A percentile compares a stretch with the other conserved stretches of the same genome.
phyloP scores from a whole-genome alignment of 1,140 invertebrate genomes.

The Zelostemma sp. region DNA sequence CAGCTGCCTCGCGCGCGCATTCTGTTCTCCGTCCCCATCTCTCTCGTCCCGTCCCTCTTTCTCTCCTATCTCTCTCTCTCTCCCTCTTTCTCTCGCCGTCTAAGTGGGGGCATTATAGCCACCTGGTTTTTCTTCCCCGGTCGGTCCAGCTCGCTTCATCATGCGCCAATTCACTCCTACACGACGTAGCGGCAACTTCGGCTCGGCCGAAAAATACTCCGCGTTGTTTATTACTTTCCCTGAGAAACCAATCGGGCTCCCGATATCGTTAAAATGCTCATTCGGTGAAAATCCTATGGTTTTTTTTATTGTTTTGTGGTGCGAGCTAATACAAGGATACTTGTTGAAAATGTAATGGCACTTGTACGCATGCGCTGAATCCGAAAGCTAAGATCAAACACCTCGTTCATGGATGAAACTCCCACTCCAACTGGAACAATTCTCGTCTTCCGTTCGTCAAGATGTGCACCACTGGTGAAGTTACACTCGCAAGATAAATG shows the following conservation, averaged over 20 bases:
- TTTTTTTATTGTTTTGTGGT: background rate
- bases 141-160: conserved; percentile 45
- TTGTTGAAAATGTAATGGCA: background rate
- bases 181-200: conserved; percentile 48
- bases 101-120: conserved; percentile 49
- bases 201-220: conserved; percentile 17
- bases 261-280: background rate
- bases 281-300: background rate
- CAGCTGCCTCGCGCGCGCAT: conserved; percentile 26
- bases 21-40: background rate
- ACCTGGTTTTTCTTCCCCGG: conserved; percentile 53
- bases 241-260: background rate
- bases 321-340: background rate
- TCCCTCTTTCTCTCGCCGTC: background rate
- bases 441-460: background rate
- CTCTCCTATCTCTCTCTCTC: background rate
- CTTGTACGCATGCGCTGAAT: conserved; percentile 1
- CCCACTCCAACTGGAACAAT: background rate
- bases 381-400: background rate
- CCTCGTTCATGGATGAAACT: conserved; percentile 5
- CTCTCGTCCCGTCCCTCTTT: conserved; percentile 4
- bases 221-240: background rate
- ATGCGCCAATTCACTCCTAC: conserved; percentile 50
- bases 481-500: background rate
- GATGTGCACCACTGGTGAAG: background rate